These are phyloP conservation scores for Eilema depressum DNA, from an alignment of 2,888 invertebrate species.

Conservation along the genomic window DNA sequence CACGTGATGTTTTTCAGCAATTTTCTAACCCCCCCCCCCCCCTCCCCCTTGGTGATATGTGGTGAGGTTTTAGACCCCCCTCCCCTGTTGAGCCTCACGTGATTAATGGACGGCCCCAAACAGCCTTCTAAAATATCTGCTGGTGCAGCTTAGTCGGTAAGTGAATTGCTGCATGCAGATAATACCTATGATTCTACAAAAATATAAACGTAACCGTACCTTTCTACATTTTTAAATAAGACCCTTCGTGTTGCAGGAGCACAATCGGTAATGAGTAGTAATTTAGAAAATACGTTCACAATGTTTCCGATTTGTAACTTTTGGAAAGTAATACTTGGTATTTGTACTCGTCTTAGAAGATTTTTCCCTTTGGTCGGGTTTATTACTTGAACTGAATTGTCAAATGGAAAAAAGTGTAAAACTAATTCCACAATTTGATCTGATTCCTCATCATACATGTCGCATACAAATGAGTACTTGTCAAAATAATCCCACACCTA, in stretches of 20 bases:
- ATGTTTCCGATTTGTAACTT: slow-evolving; percentile 92
- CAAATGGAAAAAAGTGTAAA: slow-evolving; percentile 91
- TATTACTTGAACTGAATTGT: slow-evolving; percentile 93
- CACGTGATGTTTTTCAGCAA: no score
- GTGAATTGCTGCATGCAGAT: neutral
- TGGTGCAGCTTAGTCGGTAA: no score
- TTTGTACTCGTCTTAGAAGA: slow-evolving; percentile 88
- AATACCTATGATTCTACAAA: neutral
- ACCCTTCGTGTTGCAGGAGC: slow-evolving; percentile 89
- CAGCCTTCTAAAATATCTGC: no score
- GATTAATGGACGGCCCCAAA: no score
- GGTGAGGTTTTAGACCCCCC: no score
- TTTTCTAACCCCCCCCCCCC: no score
- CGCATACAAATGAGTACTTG: slow-evolving; percentile 89
- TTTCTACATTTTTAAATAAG: slow-evolving; percentile 88
- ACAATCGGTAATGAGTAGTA: slow-evolving; percentile 90
- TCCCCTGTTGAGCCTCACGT: no score
- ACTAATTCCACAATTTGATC: slow-evolving; percentile 90
- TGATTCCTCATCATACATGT: slow-evolving; percentile 94
- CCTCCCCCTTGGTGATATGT: no score
- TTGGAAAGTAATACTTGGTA: slow-evolving; percentile 87
- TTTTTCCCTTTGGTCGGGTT: slow-evolving; percentile 87
- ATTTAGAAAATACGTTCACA: slow-evolving; percentile 91
- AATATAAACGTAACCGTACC: slow-evolving; percentile 72
- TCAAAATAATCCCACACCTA: slow-evolving; percentile 81